Evolutionary conservation across 2,797 vertebrate species (phyloP).

Genomic region (Carduelis carduelis): DNA sequence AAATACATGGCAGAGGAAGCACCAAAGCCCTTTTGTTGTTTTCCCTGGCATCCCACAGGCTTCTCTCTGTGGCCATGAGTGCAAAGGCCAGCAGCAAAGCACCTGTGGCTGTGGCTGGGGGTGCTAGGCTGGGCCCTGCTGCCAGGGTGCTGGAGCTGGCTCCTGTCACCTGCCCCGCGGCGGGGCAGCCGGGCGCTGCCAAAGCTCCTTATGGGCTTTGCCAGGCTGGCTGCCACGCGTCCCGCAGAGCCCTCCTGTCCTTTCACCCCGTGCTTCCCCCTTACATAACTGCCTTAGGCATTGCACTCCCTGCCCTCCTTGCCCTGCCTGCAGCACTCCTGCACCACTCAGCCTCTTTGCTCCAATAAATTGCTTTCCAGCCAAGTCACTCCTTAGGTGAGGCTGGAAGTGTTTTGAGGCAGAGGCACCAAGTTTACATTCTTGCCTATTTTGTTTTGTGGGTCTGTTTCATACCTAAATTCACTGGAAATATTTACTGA

Average conservation of each 20-base stretch:
- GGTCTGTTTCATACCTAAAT: neutral
- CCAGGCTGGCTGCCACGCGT: neutral
- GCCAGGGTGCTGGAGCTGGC: fast-evolving
- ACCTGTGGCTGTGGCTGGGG: fast-evolving
- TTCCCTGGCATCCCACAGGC: neutral
- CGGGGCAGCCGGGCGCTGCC: neutral
- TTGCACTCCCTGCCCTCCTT: neutral
- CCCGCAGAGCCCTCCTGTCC: neutral
- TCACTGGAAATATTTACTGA: neutral
- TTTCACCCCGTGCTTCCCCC: constrained; percentile 34
- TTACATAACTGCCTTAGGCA: constrained; percentile 38
- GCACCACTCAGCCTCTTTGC: neutral
- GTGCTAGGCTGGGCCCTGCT: neutral
- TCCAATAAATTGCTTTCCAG: neutral
- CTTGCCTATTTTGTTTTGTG: neutral
- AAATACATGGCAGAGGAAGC: neutral
- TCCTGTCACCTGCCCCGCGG: neutral
- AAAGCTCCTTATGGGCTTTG: constrained; percentile 61
- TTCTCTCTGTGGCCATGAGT: fast-evolving
- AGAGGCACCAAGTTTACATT: neutral
- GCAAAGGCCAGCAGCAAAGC: neutral
- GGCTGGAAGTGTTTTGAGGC: neutral
- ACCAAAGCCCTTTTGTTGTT: neutral
- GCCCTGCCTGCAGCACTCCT: neutral
- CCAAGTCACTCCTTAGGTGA: neutral